Percentiles rank a stretch among this genome's conserved stretches.
phyloP scores from a whole-genome alignment of 1,140 invertebrate species.

The Elysia chlorotica region DNA sequence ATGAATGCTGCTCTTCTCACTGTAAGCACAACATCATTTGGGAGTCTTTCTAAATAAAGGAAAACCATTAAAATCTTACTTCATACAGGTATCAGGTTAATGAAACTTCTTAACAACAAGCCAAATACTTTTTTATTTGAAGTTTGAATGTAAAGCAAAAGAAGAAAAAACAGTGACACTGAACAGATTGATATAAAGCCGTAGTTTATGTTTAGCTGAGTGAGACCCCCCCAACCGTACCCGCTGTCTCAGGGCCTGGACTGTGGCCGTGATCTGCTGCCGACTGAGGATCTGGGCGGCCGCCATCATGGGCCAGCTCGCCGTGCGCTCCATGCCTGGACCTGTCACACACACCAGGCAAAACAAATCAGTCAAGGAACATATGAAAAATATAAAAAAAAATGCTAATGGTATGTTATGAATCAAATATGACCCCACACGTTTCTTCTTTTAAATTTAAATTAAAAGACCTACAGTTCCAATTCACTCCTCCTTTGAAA shows the following conservation, averaged over 20 bases:
- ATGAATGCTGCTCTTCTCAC: too few species aligned
- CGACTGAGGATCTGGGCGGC: slow-evolving; percentile 16
- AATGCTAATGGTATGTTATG: too few species aligned
- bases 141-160: too few species aligned
- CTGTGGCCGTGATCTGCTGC: slow-evolving; percentile 19
- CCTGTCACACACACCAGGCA: slow-evolving; percentile 1
- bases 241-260: slow-evolving; percentile 15
- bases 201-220: not conserved
- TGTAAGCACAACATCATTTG: too few species aligned
- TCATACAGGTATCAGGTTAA: not conserved
- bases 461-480: too few species aligned
- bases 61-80: not conserved
- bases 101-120: not conserved
- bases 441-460: too few species aligned
- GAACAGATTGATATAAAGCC: not conserved
- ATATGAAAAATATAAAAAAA: too few species aligned
- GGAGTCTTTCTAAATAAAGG: not conserved
- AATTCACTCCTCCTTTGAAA: too few species aligned
- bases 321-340: slow-evolving; percentile 21
- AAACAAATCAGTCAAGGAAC: too few species aligned
- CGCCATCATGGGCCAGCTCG: slow-evolving; percentile 21
- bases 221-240: not conserved
- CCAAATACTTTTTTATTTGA: not conserved
- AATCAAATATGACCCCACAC: too few species aligned
- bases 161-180: not conserved